phyloP scores from a whole-genome alignment of 2,888 invertebrate genomes.

The Crocallis elinguaria region DNA sequence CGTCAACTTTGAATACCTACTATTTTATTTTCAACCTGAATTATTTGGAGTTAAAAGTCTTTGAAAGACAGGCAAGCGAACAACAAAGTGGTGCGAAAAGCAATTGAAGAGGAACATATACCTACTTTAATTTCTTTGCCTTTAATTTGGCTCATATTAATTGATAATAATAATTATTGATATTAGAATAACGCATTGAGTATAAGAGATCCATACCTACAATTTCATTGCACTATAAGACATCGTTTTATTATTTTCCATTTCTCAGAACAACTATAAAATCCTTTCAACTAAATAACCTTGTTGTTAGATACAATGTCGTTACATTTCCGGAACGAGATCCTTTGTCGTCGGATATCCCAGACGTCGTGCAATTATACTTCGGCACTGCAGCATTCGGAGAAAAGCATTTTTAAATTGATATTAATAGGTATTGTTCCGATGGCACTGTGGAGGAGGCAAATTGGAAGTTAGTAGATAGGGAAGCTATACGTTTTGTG shows the following conservation, averaged over 20 bases:
- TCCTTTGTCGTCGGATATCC: slow-evolving; percentile 31
- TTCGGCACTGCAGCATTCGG: slow-evolving; percentile 10
- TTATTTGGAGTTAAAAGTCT: too few species aligned
- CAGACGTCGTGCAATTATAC: slow-evolving; percentile 28
- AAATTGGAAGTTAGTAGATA: slow-evolving; percentile 8
- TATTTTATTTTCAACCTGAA: too few species aligned
- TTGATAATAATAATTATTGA: too few species aligned
- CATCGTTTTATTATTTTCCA: not conserved
- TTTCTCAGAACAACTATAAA: not conserved
- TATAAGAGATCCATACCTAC: too few species aligned
- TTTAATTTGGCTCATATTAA: too few species aligned
- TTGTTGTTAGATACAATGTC: slow-evolving; percentile 14
- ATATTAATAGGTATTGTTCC: slow-evolving; percentile 32
- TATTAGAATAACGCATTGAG: too few species aligned
- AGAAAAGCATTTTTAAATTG: slow-evolving; percentile 31
- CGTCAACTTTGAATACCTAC: too few species aligned
- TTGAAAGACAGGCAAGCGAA: too few species aligned
- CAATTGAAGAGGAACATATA: too few species aligned
- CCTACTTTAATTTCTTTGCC: too few species aligned
- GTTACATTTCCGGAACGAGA: slow-evolving; percentile 22
- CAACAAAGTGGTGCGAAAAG: too few species aligned
- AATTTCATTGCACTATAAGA: too few species aligned
- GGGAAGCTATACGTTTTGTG: slow-evolving; percentile 1
- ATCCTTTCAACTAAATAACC: not conserved
- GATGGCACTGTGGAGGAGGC: slow-evolving; percentile 13